phyloP scores from a whole-genome alignment of 2,888 invertebrate genomes.

The Yponomeuta evonymella region DNA sequence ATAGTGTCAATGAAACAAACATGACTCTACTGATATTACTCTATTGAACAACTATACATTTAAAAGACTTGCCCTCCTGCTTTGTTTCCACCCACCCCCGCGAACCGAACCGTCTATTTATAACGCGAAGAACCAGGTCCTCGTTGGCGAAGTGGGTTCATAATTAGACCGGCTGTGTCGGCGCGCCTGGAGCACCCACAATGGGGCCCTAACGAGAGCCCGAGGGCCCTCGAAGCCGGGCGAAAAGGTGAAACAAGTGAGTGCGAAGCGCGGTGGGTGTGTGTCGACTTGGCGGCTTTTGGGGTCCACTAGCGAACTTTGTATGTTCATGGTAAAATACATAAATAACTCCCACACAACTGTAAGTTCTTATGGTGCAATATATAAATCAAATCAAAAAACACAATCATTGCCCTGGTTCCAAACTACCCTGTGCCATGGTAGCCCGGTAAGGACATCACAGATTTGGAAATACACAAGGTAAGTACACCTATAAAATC shows the following conservation, averaged over 20 bases:
- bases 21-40: too few relatives aligned
- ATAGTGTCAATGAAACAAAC: too few relatives aligned
- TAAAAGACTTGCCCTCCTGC: neutral
- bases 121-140: neutral
- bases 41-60: neutral
- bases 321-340: too few relatives aligned
- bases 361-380: too few relatives aligned
- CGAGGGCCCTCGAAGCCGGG: neutral
- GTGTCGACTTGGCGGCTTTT: neutral
- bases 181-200: constrained; percentile 2
- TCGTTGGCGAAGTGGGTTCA: neutral
- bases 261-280: neutral
- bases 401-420: too few relatives aligned
- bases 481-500: too few relatives aligned
- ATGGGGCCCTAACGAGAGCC: neutral
- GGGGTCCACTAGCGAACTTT: neutral
- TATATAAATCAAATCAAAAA: too few relatives aligned
- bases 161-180: constrained; percentile 1
- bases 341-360: too few relatives aligned
- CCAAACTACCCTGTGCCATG: too few relatives aligned
- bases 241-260: neutral
- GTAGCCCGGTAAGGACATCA: too few relatives aligned
- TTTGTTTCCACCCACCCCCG: neutral
- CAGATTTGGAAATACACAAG: too few relatives aligned
- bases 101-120: neutral